Conservation (phyloP, 2,888 invertebrate genomes). For the Julus scandinavius region DNA sequence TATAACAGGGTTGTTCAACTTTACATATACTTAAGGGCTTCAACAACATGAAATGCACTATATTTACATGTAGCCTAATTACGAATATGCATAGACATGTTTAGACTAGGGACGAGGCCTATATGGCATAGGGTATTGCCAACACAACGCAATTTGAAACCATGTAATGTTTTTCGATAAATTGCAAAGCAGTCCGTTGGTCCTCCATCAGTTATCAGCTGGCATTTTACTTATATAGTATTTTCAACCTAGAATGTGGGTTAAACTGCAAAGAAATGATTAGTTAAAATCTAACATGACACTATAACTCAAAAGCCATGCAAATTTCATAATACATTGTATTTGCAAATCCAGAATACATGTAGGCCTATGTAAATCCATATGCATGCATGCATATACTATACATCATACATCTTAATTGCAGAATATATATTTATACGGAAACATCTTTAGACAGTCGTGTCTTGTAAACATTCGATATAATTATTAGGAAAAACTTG, state of each 20-base stretch:
- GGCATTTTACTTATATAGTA: not conserved
- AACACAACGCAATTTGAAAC: too few relatives aligned
- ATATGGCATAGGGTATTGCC: too few relatives aligned
- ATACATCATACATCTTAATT: not conserved
- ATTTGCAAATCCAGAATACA: not conserved
- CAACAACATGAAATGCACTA: too few relatives aligned
- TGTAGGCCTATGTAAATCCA: not conserved
- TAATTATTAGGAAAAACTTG: not conserved
- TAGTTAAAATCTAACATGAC: not conserved
- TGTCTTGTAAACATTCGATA: not conserved
- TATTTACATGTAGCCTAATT: too few relatives aligned
- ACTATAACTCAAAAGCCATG: not conserved
- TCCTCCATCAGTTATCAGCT: constrained; percentile 28
- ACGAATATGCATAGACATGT: too few relatives aligned
- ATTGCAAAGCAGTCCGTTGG: constrained; percentile 16
- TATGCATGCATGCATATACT: not conserved
- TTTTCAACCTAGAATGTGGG: not conserved
- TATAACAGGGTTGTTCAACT: too few relatives aligned
- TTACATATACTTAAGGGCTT: too few relatives aligned
- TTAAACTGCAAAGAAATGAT: not conserved
- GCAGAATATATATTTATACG: not conserved
- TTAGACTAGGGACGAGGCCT: too few relatives aligned
- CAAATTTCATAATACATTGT: not conserved
- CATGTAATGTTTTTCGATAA: not conserved
- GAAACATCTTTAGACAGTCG: not conserved